Evolutionary conservation across 2,797 vertebrate genomes (phyloP), one percentile per base, ranked within the genome.

Genomic region (Peromyscus eremicus): DNA sequence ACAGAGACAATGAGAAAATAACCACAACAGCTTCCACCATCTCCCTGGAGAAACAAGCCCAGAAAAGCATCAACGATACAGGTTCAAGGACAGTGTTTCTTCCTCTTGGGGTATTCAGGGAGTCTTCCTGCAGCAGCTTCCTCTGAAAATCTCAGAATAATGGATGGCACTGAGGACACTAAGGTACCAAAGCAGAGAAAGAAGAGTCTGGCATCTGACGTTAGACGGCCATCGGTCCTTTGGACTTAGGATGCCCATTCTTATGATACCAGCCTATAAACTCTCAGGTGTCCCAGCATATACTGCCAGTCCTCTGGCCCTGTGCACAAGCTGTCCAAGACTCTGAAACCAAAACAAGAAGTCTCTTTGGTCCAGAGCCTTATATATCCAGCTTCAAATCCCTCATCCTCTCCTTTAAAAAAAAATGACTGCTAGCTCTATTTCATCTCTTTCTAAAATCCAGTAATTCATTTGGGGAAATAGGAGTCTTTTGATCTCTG

Each of bases 381-480:
- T 40, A 29, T 8, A 77, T 2, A 43, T 52, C 55, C n/a, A 68
- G 17, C 84, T 92, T 81, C 64, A 88, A 95, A 77, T 66, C 92
- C 95, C 89, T 97, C 81, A 52, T 64, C 88, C 93, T 96, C 89
- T 90, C 94, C 95, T 98, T 95, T 91, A 81, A 57, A 57, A 97
- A 84, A 97, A 97, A 97, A 97, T 80, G 71, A 96, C 93, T 97
- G 90, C 97, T 97, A 97, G 87, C 92, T 97, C 94, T 71, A 95
- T 97, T 98, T 95, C 90, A 90, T 98, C 89, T 97, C 57, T 80
- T 96, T 98, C 96, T 97, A 97, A 98, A 98, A 97, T 91, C 94
- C 66, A 98, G 95, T 96, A 96, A 94, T 97, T 98, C 96, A 96
- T 94, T 94, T 97, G 88, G 93, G 97, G 77, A 98, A 98, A 97